These are phyloP conservation scores for Eubucco bourcierii DNA, from an alignment of 2,113 vertebrate species.

Conservation along the genomic window DNA sequence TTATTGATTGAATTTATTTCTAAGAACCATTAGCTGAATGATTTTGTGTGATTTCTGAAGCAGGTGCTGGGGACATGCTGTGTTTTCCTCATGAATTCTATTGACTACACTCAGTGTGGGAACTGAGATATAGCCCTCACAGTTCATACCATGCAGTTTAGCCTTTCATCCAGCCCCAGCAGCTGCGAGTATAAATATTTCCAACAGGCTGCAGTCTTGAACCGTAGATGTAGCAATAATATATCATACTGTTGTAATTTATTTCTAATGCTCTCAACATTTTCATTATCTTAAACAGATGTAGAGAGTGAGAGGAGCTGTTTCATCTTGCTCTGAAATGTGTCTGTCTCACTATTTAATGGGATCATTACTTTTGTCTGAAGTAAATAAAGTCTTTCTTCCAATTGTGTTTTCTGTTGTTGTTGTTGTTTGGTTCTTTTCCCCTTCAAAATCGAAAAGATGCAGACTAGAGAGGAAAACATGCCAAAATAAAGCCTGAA, in stretches of 20 bases:
- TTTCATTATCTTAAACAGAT: neutral
- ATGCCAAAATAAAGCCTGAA: neutral
- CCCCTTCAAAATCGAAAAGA: neutral
- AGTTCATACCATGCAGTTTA: neutral
- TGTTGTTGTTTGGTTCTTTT: neutral
- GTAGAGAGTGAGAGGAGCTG: neutral
- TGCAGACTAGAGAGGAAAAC: neutral
- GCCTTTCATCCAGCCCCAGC: neutral
- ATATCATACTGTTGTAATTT: neutral
- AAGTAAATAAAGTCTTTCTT: neutral
- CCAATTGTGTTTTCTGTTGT: neutral
- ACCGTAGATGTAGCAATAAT: neutral
- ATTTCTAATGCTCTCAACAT: neutral
- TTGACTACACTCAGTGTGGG: neutral
- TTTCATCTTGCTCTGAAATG: neutral
- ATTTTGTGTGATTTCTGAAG: neutral
- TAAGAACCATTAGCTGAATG: neutral
- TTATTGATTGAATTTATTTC: neutral
- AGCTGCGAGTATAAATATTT: neutral
- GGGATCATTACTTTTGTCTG: neutral
- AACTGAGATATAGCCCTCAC: neutral
- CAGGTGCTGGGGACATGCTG: neutral
- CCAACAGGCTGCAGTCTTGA: neutral
- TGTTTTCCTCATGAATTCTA: neutral
- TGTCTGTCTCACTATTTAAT: neutral